Base-by-base conservation (phyloP, 2,797 vertebrate species). In the Alca torda region DNA sequence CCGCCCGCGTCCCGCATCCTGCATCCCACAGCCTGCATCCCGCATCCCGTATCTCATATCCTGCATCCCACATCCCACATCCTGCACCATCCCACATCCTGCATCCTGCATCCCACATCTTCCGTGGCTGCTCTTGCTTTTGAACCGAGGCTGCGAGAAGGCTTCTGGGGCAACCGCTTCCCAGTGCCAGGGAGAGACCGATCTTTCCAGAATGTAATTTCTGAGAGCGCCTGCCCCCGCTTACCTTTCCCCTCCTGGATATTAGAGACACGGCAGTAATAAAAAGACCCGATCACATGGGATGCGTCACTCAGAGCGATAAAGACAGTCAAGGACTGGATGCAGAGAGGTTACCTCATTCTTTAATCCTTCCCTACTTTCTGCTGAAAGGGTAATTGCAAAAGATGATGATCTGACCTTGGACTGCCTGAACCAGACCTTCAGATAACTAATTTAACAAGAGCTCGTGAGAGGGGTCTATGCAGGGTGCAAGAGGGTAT, bases 211-310 rank as follows among this genome's bases (percentile, higher is more conserved):
- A 41, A 50, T 0, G 3, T 59, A 31, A 43, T 39, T 81, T 56
- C 69, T 68, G 10, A 72, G 16, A 48, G 6, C 0, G 0, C 16
- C 13, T 81, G 4, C 33, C 13, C 4, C 3, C 24, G 19, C 0
- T 6, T 60, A 53, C 18, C 48, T 53, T 74, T 59, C 25, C 10
- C 5, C 23, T 82, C 19, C 79, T 20, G 12, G 26, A 31, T 73
- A 43, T 39, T 46, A 72, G 16, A 43, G 2, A 57, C 12, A 13
- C 2, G 10, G 13, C 11, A 54, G 16, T 45, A 86, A 86, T 28
- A 75, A 84, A 74, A 84, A 65, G 30, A 28, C 4, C 25, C 30
- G 7, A 4, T 65, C 35, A 76, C 16, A 1, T 6, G 48, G 13
- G 9, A 18, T 35, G 12, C 37, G 2, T 16, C 64, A 16, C 35